These are phyloP conservation scores for Ochlodes sylvanus DNA, from an alignment of 2,888 invertebrate genomes.

Conservation along the genomic window DNA sequence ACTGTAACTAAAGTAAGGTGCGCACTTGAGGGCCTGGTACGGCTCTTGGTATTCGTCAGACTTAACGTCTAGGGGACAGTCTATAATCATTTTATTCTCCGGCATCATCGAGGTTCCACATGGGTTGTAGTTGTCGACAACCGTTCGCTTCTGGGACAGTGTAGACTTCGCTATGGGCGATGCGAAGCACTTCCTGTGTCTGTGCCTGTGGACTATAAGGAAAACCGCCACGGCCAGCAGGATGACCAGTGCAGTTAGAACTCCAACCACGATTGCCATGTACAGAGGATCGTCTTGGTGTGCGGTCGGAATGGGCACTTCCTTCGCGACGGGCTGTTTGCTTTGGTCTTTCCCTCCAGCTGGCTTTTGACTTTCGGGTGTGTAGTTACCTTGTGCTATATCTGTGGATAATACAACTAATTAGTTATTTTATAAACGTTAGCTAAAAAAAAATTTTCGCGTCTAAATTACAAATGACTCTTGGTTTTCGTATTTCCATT, in stretches of 20 bases:
- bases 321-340: constrained; percentile 78
- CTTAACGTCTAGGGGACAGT: constrained; percentile 86
- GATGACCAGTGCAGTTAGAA: constrained; percentile 89
- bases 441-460: too few species aligned
- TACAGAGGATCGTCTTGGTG: constrained; percentile 89
- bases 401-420: constrained; percentile 59
- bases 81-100: constrained; percentile 82
- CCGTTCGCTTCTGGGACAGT: constrained; percentile 67
- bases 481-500: too few species aligned
- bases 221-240: constrained; percentile 89
- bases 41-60: constrained; percentile 92
- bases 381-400: constrained; percentile 90
- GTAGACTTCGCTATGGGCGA: constrained; percentile 86
- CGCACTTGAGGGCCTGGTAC: constrained; percentile 90
- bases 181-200: constrained; percentile 89
- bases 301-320: constrained; percentile 87
- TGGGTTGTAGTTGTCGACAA: constrained; percentile 82
- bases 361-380: constrained; percentile 87
- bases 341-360: constrained; percentile 77
- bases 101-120: constrained; percentile 84
- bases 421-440: too few species aligned
- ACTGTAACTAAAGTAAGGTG: constrained; percentile 91
- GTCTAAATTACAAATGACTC: too few species aligned
- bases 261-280: constrained; percentile 92
- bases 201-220: constrained; percentile 89